Evolutionary conservation across 1,140 invertebrate genomes (phyloP).

Genomic region (Panagrolaimus sp.): DNA sequence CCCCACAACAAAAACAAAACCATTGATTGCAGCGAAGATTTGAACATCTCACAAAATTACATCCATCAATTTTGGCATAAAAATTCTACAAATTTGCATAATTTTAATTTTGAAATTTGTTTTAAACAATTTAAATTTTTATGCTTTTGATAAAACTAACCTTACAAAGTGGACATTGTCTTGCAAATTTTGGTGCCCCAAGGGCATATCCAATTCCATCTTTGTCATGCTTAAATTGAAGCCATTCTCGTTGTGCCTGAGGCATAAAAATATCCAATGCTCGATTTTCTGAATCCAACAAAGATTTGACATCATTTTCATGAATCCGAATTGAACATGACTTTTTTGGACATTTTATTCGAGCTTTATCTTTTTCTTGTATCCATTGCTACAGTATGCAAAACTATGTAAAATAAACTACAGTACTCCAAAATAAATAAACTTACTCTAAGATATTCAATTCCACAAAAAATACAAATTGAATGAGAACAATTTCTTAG

Average conservation of each 20-base stretch:
- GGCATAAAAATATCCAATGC: not conserved
- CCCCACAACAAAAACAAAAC: constrained; percentile 33
- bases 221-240: not conserved
- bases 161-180: constrained; percentile 25
- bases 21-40: constrained; percentile 33
- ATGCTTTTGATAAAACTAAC: not conserved
- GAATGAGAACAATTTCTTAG: not conserved
- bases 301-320: not conserved
- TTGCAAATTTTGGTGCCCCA: not conserved
- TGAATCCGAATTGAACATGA: not conserved
- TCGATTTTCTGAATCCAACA: not conserved
- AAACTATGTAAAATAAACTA: not conserved
- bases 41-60: constrained; percentile 31
- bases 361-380: constrained; percentile 6
- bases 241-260: not conserved
- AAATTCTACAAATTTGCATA: constrained; percentile 22
- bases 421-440: not conserved
- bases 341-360: constrained; percentile 6
- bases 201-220: constrained; percentile 24
- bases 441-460: constrained; percentile 11
- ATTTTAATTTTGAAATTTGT: constrained; percentile 13
- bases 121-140: not conserved
- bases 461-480: not conserved
- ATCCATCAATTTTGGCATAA: constrained; percentile 29
- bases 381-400: not conserved